Evolutionary conservation across 2,888 invertebrate genomes (phyloP).

Genomic region (Biston betularia): DNA sequence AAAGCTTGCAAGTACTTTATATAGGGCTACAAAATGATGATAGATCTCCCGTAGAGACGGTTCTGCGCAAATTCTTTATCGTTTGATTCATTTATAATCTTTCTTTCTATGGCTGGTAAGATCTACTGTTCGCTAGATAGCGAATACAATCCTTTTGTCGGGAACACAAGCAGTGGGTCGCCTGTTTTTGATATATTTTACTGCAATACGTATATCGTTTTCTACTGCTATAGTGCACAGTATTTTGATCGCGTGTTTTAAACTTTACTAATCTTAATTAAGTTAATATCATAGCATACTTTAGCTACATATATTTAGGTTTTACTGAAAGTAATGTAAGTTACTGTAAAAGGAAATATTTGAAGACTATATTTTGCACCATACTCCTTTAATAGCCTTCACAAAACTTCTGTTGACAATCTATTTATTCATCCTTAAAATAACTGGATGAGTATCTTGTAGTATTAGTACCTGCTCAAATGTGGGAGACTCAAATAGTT

Average conservation of each 20-base stretch:
- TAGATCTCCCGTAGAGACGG: background rate
- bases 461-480: background rate
- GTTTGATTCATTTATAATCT: background rate
- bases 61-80: background rate
- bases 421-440: background rate
- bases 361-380: background rate
- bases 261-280: too few species aligned
- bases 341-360: background rate
- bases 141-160: background rate
- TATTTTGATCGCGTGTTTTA: too few species aligned
- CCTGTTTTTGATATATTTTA: background rate
- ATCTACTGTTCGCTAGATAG: background rate
- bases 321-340: background rate
- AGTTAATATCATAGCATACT: too few species aligned
- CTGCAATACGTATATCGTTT: too few species aligned
- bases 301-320: background rate
- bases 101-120: background rate
- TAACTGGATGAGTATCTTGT: background rate
- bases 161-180: background rate
- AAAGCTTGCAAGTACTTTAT: background rate
- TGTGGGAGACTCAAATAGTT: background rate
- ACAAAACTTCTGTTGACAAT: background rate
- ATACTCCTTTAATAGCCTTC: background rate
- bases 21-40: background rate
- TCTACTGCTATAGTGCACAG: too few species aligned